A percentile compares a stretch with the other conserved stretches of the same genome.
Evolutionary conservation across 2,797 vertebrate species (phyloP).

Genomic region (Echiichthys vipera): DNA sequence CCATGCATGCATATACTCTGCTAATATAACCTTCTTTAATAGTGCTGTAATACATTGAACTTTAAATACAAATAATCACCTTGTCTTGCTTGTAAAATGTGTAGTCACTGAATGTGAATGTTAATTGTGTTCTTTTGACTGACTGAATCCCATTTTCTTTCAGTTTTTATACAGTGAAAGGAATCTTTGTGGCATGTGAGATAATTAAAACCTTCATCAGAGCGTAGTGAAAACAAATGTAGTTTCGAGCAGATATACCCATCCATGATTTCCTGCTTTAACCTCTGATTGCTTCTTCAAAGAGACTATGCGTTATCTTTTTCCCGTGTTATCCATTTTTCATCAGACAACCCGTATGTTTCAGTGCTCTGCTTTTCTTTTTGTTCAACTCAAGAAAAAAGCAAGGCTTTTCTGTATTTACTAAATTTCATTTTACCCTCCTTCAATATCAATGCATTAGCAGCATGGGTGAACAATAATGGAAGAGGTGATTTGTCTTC

Average conservation of each 20-base stretch:
- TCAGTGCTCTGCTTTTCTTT: constrained; percentile 44
- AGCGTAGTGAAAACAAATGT: constrained; percentile 36
- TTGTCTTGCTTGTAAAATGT: constrained; percentile 36
- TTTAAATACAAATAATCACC: constrained; percentile 31
- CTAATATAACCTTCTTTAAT: constrained; percentile 52
- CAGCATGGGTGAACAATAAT: constrained; percentile 70
- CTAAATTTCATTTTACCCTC: constrained; percentile 64
- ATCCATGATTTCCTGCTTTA: constrained; percentile 47
- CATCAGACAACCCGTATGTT: constrained; percentile 45
- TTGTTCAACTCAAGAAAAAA: constrained; percentile 44
- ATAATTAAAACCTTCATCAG: constrained; percentile 58
- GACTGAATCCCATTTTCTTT: constrained; percentile 36
- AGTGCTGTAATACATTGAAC: constrained; percentile 40
- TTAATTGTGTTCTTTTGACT: constrained; percentile 28
- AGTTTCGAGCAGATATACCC: constrained; percentile 34
- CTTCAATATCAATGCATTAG: constrained; percentile 63
- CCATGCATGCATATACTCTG: constrained; percentile 26
- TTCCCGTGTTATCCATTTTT: constrained; percentile 34
- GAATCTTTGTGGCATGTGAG: constrained; percentile 42
- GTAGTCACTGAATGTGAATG: constrained; percentile 14
- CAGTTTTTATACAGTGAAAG: constrained; percentile 31
- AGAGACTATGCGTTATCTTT: constrained; percentile 35
- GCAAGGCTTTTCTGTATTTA: constrained; percentile 58
- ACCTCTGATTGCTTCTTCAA: constrained; percentile 56
- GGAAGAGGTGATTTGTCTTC: constrained; percentile 54